These are phyloP conservation scores for Hoplias malabaricus DNA, from an alignment of 2,113 vertebrate species.

Conservation along the genomic window DNA sequence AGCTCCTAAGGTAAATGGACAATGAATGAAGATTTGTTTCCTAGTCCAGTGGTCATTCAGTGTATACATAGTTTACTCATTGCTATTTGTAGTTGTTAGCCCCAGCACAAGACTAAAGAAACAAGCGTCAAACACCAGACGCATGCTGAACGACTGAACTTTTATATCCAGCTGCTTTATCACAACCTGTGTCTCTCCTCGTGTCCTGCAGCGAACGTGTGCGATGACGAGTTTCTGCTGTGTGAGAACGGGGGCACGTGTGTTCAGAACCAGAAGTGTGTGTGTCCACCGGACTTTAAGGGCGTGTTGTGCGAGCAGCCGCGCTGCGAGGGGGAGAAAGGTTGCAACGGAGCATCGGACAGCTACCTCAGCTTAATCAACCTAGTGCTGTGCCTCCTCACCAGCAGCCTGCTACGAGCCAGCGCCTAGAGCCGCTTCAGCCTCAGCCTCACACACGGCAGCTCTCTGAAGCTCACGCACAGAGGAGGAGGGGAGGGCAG, in stretches of 20 bases:
- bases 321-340: constrained; percentile 63
- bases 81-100: too few species aligned
- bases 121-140: too few species aligned
- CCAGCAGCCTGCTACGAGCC: constrained; percentile 50
- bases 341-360: constrained; percentile 66
- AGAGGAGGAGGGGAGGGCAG: constrained; percentile 9
- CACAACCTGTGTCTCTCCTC: neutral
- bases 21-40: too few species aligned
- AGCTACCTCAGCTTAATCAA: constrained; percentile 58
- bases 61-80: too few species aligned
- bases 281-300: constrained; percentile 78
- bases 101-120: too few species aligned
- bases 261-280: constrained; percentile 82
- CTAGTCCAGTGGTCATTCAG: too few species aligned
- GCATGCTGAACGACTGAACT: too few species aligned
- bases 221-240: constrained; percentile 78
- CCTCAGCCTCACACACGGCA: constrained; percentile 11
- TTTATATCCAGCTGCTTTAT: neutral
- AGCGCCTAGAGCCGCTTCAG: constrained; percentile 34
- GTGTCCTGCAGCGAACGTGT: constrained; percentile 77
- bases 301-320: constrained; percentile 81
- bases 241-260: constrained; percentile 94
- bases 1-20: too few species aligned
- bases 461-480: constrained; percentile 12
- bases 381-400: constrained; percentile 67